Percentiles rank a stretch among this genome's conserved stretches.
Evolutionary conservation across 2,797 vertebrate species (phyloP).

Genomic region (Nothura maculosa): DNA sequence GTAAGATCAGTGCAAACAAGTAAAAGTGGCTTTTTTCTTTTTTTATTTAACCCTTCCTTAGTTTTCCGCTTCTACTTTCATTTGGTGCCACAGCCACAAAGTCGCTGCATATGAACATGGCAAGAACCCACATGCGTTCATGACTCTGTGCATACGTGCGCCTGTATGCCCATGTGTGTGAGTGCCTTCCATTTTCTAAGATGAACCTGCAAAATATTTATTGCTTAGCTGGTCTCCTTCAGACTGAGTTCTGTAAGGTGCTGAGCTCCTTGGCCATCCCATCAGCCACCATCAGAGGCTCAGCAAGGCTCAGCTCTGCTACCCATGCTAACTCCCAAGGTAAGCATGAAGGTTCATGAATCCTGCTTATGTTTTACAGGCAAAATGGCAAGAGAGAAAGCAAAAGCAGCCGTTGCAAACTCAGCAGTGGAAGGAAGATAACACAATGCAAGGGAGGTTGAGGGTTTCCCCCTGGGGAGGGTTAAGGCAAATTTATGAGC

Average conservation of each 20-base stretch:
- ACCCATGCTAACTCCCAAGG: not conserved
- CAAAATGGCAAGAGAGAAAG: not conserved
- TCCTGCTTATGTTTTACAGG: rapidly evolving
- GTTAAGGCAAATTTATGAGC: not conserved
- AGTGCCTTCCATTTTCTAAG: not conserved
- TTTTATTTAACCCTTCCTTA: constrained; percentile 55
- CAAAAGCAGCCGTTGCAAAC: not conserved
- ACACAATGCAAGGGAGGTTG: not conserved
- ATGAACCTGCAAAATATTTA: not conserved
- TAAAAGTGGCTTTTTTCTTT: constrained; percentile 31
- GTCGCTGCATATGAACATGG: not conserved
- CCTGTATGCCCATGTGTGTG: rapidly evolving
- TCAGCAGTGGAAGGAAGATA: not conserved
- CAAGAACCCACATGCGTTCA: not conserved
- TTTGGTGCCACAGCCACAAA: not conserved
- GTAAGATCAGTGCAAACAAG: constrained; percentile 67
- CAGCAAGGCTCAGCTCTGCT: not conserved
- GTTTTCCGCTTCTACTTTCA: not conserved
- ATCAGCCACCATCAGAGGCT: not conserved
- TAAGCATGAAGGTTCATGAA: not conserved
- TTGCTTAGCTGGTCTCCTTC: not conserved
- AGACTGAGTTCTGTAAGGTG: rapidly evolving
- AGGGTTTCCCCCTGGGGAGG: rapidly evolving
- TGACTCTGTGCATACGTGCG: not conserved
- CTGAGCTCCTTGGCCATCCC: not conserved